These are phyloP conservation scores for Colletes gigas DNA, from an alignment of 1,140 invertebrate species.

Conservation along the genomic window DNA sequence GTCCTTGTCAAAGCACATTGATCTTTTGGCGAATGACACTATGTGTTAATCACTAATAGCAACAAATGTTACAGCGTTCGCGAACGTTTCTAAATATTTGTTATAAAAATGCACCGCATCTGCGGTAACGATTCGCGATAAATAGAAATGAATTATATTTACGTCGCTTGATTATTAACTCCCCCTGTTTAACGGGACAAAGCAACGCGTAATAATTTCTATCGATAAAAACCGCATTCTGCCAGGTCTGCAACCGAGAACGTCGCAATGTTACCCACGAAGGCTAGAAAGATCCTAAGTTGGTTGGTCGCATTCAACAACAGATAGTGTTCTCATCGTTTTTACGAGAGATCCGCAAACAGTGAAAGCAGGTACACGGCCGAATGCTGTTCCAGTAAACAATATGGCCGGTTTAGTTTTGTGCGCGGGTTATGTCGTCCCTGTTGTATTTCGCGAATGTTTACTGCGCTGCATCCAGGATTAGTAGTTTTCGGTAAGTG, in stretches of 20 bases:
- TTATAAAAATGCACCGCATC: background rate
- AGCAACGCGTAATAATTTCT: background rate
- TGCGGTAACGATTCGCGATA: constrained; percentile 2
- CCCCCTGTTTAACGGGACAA: background rate
- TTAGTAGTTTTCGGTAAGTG: constrained; percentile 66
- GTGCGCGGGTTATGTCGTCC: constrained; percentile 71
- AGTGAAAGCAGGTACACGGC: constrained; percentile 30
- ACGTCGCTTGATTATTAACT: background rate
- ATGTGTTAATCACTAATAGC: background rate
- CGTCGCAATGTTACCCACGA: too few species aligned
- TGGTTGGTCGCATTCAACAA: background rate
- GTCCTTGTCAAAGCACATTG: background rate
- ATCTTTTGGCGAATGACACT: background rate
- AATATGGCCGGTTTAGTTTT: constrained; percentile 73
- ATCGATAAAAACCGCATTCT: background rate
- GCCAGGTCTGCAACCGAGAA: background rate
- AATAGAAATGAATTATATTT: constrained; percentile 28
- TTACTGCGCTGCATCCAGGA: constrained; percentile 43
- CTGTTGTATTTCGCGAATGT: constrained; percentile 53
- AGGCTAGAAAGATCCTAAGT: too few species aligned
- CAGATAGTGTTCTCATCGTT: constrained; percentile 5
- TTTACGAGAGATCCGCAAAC: constrained; percentile 19
- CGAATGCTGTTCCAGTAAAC: constrained; percentile 65
- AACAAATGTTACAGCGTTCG: background rate
- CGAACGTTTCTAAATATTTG: background rate